Percentiles rank a stretch among this genome's conserved stretches.
Conservation (phyloP, 2,797 vertebrate genomes). For the Agapornis canus region DNA sequence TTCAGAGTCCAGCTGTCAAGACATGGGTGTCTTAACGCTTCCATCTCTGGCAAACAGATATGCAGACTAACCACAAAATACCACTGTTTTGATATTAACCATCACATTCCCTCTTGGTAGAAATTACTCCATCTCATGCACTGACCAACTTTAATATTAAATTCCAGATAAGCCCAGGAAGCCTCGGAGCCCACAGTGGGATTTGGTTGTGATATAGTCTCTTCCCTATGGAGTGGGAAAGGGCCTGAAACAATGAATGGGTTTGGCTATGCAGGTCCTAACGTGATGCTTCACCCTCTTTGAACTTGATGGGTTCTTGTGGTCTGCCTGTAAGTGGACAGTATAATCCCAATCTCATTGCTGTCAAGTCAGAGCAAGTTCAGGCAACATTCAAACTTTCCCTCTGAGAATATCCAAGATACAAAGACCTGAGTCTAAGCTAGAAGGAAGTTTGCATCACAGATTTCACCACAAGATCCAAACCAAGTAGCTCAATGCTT, state of each 20-base stretch:
- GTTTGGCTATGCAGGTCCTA: neutral
- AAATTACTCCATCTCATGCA: neutral
- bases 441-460: neutral
- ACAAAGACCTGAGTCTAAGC: neutral
- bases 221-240: neutral
- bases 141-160: neutral
- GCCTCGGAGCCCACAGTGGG: neutral
- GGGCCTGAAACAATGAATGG: neutral
- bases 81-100: neutral
- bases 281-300: neutral
- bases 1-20: neutral
- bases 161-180: neutral
- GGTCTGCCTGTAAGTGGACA: rapidly evolving
- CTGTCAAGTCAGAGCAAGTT: neutral
- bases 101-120: neutral
- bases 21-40: neutral
- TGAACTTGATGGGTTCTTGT: neutral
- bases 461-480: neutral
- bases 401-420: neutral
- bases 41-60: neutral
- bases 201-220: neutral
- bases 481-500: neutral
- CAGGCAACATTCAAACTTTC: neutral
- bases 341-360: rapidly evolving
- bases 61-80: neutral